Evolutionary conservation across 1,140 invertebrate genomes (phyloP), one percentile per base, ranked within the genome.

Genomic region (Drosophila ironensis): DNA sequence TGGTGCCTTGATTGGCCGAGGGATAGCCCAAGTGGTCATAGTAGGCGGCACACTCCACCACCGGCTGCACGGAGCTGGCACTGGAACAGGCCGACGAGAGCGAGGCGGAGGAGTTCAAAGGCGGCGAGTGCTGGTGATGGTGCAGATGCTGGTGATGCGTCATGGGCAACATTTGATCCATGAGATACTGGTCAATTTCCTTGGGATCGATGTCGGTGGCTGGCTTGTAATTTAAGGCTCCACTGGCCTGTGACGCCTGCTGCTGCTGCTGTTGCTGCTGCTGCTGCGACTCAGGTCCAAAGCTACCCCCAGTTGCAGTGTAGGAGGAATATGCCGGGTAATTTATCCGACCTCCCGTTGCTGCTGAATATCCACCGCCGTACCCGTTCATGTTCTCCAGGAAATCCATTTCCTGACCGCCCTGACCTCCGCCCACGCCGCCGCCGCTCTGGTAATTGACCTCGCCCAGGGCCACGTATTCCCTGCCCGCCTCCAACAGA

Each of bases 131-230:
- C 3, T 33, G 40, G 22, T 51, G 44, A 19, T 33, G 45, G 22
- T 37, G 67, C 0, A 14, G 57, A 3, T 24, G 27, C 24, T 72
- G 72, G 40, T 82, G 76, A 16, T 70, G 72, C 60, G 71, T 48
- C 20, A 89, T 64, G 44, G 87, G 87, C 60, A 87, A 54, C 82
- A 87, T 86, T 74, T 88, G 87, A 89, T 89, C 87, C 84, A 88
- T 89, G 46, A 90, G 74, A 78, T 90, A 90, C 86, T 90, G 89
- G 75, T 90, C 89, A 54, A 90, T 87, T 87, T 89, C 88, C 67
- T 90, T 89, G 40, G 84, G 86, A 82, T 90, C 89, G 72, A 90
- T 89, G 72, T 90, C 87, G 44, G 46, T 66, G 35, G 53, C 46
- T 52, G 67, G 47, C 54, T 76, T 61, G 66, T 88, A 88, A 88